Evolutionary conservation across 2,113 vertebrate genomes (phyloP), one percentile per base, ranked within the genome.

Genomic region (Cisticola juncidis): DNA sequence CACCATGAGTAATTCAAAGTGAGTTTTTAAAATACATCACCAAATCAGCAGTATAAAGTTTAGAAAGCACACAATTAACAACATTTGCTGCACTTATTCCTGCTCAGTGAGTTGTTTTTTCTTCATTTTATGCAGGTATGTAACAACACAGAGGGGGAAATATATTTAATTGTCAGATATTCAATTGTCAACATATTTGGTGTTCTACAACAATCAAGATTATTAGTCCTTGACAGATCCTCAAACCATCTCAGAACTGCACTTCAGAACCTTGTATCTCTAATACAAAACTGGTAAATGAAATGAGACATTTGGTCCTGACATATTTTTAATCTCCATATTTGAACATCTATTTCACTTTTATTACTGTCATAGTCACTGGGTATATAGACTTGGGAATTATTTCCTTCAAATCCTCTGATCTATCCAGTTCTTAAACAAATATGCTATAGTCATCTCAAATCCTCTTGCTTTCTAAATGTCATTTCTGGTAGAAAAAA

Each of bases 121-220:
- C 33, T 83, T 45, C 24, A 61, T 80, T 76, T 92, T 48, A 69
- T 12, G 18, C 0, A 7, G 25, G 5, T 44, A n/a, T 24, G 14
- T 16, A 68, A n/a, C 22, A 65, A 60, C 4, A 51, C 3, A 14
- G n/a, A n/a, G 5, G 14, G 21, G 9, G 3, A 51, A 51, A 58
- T 6, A 38, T 31, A 82, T 19, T 82, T 35, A 83, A 61, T 50
- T 72, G 9, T 12, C n/a, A 86, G 9, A 35, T 36, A 58, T 60
- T 17, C 5, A 36, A 26, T 58, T 58, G 57, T 36, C 8, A 31
- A 15, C 6, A 4, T 36, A 25, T 48, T 36, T 70, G 31, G 31
- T 73, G 29, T 25, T 82, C 35, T 70, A 6, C 1, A 0, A 36
- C 17, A 69, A 11, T 40, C 0, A 0, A 40, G 20, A 45, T 64